phyloP scores from a whole-genome alignment of 1,140 invertebrate species.

The Drosophila mayri region DNA sequence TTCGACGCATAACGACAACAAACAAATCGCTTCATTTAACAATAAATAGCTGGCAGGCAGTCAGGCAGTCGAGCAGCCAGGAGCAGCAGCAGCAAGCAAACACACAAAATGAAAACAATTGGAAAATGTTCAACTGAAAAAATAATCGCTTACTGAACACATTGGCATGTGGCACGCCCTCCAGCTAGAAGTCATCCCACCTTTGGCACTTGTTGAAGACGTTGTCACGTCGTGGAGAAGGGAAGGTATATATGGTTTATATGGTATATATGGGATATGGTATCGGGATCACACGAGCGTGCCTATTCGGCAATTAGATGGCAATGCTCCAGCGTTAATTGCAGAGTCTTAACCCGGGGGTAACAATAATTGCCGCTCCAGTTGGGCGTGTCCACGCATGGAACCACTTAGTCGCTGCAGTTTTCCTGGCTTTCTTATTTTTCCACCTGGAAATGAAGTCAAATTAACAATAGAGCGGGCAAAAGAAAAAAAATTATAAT shows the following conservation, averaged over 20 bases:
- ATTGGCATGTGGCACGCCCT: constrained; percentile 60
- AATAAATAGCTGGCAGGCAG: constrained; percentile 76
- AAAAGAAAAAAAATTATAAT: constrained; percentile 42
- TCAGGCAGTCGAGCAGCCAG: background rate
- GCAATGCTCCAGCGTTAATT: constrained; percentile 49
- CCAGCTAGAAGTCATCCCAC: constrained; percentile 37
- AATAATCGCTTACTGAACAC: constrained; percentile 83
- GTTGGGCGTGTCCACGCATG: constrained; percentile 60
- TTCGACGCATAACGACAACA: constrained; percentile 77
- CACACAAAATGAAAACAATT: constrained; percentile 67
- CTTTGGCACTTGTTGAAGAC: constrained; percentile 57
- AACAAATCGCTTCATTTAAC: constrained; percentile 84
- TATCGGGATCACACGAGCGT: constrained; percentile 59
- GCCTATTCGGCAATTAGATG: constrained; percentile 67
- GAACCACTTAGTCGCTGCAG: constrained; percentile 58
- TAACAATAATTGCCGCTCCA: constrained; percentile 48
- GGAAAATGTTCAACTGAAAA: constrained; percentile 73
- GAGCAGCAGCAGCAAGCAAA: constrained; percentile 33
- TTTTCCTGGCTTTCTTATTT: constrained; percentile 10
- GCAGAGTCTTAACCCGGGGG: background rate
- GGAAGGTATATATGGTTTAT: background rate
- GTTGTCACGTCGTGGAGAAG: constrained; percentile 16
- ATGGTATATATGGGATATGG: constrained; percentile 7
- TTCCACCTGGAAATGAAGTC: constrained; percentile 48
- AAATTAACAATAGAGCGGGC: constrained; percentile 56